phyloP scores from a whole-genome alignment of 1,140 invertebrate species.

The Drusus annulatus region DNA sequence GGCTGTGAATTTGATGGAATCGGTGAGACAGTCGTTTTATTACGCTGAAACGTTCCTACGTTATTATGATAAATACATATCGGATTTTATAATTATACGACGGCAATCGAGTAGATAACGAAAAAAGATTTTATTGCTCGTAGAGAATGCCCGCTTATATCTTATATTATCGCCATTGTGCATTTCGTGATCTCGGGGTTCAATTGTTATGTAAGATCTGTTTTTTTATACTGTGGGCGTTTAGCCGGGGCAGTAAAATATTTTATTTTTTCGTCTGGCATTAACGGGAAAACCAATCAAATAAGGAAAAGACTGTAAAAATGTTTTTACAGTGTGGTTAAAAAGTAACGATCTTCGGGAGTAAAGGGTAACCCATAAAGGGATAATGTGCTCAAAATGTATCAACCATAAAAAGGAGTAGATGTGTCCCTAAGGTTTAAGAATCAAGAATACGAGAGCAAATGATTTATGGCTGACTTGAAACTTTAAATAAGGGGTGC shows the following conservation, averaged over 20 bases:
- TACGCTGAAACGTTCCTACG: background rate
- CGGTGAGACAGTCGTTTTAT: conserved; percentile 31
- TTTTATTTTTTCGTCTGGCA: conserved; percentile 38
- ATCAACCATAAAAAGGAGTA: conserved; percentile 56
- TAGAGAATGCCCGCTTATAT: background rate
- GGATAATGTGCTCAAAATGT: conserved; percentile 58
- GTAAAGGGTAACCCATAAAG: conserved; percentile 58
- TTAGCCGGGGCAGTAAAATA: conserved; percentile 34
- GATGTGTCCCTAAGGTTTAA: conserved; percentile 51
- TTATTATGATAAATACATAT: conserved; percentile 22
- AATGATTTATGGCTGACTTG: conserved; percentile 56
- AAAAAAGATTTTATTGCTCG: background rate
- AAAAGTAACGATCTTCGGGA: conserved; percentile 58
- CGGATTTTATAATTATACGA: conserved; percentile 21
- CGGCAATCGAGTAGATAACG: no score
- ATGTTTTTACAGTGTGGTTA: conserved; percentile 59
- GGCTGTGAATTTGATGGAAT: conserved; percentile 39
- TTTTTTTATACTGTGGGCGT: conserved; percentile 37
- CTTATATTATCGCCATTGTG: background rate
- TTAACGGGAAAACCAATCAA: conserved; percentile 58
- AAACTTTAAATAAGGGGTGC: conserved; percentile 41
- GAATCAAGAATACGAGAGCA: conserved; percentile 58
- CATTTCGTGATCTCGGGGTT: background rate
- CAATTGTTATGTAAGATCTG: conserved; percentile 19
- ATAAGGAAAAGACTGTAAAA: conserved; percentile 58